Evolutionary conservation across 2,113 vertebrate genomes (phyloP).

Genomic region (Ondatra zibethicus): DNA sequence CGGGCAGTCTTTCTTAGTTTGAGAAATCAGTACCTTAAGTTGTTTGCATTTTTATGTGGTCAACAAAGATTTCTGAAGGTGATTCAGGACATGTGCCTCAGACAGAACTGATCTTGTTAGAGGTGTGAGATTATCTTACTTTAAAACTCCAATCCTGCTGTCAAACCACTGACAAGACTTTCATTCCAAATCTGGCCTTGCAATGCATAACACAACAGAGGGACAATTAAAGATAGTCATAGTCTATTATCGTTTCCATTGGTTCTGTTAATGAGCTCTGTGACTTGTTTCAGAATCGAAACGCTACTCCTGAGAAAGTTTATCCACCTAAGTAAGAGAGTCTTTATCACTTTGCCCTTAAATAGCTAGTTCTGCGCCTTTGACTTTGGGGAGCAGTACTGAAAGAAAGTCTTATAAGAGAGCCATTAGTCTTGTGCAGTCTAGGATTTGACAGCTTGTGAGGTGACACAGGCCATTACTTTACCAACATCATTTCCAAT

Average conservation of each 20-base stretch:
- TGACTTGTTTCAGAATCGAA: slow-evolving; percentile 80
- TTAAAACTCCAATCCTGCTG: slow-evolving; percentile 73
- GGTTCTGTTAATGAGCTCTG: slow-evolving; percentile 81
- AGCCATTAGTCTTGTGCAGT: slow-evolving; percentile 81
- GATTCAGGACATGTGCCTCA: slow-evolving; percentile 50
- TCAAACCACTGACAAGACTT: slow-evolving; percentile 72
- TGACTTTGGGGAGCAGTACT: slow-evolving; percentile 71
- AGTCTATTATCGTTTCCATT: slow-evolving; percentile 75
- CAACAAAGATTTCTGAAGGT: slow-evolving; percentile 72
- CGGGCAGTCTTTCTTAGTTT: slow-evolving; percentile 15
- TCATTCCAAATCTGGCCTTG: slow-evolving; percentile 74
- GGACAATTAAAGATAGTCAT: slow-evolving; percentile 74
- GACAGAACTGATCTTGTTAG: slow-evolving; percentile 76
- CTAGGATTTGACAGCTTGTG: slow-evolving; percentile 82
- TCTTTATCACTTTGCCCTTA: slow-evolving; percentile 77
- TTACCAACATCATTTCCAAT: slow-evolving; percentile 79
- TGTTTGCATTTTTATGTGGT: slow-evolving; percentile 40
- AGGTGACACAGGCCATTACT: slow-evolving; percentile 80
- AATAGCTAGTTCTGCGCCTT: slow-evolving; percentile 76
- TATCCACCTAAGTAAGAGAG: slow-evolving; percentile 77
- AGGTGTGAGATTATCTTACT: slow-evolving; percentile 71
- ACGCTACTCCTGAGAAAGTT: slow-evolving; percentile 62
- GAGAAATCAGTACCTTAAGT: slow-evolving; percentile 39
- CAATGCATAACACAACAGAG: slow-evolving; percentile 72
- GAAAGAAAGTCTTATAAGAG: slow-evolving; percentile 81